These are phyloP conservation scores for Ophiodon elongatus DNA, from an alignment of 2,113 vertebrate genomes.

Conservation along the genomic window DNA sequence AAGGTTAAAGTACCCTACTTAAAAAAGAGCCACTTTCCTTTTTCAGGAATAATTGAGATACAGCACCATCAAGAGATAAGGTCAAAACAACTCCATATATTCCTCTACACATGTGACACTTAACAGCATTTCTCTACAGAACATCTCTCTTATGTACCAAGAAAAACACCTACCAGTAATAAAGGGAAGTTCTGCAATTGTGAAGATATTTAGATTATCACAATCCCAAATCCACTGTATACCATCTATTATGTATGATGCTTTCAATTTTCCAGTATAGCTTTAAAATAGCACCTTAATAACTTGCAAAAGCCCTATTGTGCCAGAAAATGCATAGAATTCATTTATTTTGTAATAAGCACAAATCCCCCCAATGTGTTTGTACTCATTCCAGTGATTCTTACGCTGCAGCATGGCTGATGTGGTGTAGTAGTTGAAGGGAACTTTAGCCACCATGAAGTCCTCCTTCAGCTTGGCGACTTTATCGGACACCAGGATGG, in stretches of 20 bases:
- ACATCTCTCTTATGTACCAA: not conserved
- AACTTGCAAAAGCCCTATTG: not conserved
- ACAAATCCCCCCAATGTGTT: not conserved
- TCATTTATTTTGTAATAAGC: not conserved
- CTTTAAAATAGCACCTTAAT: not conserved
- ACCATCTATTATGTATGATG: not conserved
- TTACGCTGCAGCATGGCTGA: conserved; percentile 79
- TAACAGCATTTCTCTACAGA: not conserved
- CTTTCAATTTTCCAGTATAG: not conserved
- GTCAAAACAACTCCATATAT: not conserved
- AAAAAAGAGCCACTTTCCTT: not conserved
- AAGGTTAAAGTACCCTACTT: not conserved
- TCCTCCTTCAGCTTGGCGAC: conserved; percentile 82
- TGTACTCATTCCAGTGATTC: conserved; percentile 8
- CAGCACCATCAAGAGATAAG: not conserved
- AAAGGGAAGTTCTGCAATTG: not conserved
- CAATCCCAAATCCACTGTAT: not conserved
- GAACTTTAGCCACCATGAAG: conserved; percentile 76
- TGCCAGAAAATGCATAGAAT: not conserved
- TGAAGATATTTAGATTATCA: not conserved
- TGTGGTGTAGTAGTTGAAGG: conserved; percentile 82
- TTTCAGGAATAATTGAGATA: not conserved
- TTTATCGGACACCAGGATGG: conserved; percentile 79
- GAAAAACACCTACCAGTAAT: not conserved
- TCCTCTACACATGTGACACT: not conserved